These are phyloP conservation scores for Sitta carolinensis DNA, from an alignment of 2,797 vertebrate genomes.

Conservation along the genomic window DNA sequence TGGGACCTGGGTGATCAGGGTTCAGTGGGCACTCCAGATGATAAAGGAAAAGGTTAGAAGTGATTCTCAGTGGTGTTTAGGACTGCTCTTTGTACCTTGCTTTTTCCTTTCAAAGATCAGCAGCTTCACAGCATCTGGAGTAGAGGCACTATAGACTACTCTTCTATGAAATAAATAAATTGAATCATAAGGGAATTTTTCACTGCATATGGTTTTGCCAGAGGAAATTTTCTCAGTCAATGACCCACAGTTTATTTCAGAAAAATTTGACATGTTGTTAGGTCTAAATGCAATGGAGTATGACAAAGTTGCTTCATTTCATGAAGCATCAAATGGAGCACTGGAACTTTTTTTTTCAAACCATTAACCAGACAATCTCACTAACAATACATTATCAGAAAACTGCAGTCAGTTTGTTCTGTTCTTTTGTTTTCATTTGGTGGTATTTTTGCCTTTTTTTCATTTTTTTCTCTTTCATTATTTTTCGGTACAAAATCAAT, in stretches of 20 bases:
- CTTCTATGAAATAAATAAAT: neutral
- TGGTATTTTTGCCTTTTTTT: accelerated
- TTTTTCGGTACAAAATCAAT: neutral
- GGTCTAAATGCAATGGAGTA: slow-evolving; percentile 29
- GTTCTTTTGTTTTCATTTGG: neutral
- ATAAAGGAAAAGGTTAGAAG: neutral
- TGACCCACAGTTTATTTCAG: slow-evolving; percentile 51
- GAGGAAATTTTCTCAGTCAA: slow-evolving; percentile 1
- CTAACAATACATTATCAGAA: slow-evolving; percentile 31
- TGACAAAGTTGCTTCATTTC: slow-evolving; percentile 54
- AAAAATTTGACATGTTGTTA: slow-evolving; percentile 39
- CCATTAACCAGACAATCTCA: slow-evolving; percentile 61
- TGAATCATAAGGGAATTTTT: slow-evolving; percentile 16
- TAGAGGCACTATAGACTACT: neutral
- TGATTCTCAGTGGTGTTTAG: neutral
- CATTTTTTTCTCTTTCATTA: accelerated
- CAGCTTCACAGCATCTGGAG: neutral
- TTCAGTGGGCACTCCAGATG: neutral
- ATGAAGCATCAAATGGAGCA: slow-evolving; percentile 37
- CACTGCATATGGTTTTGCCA: slow-evolving; percentile 12
- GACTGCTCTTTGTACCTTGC: neutral
- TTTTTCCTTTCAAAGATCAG: neutral
- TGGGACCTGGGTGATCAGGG: neutral
- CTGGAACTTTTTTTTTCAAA: slow-evolving; percentile 18
- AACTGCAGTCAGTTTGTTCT: neutral